A percentile compares a stretch with the other conserved stretches of the same genome.
Conservation (phyloP, 2,797 vertebrate species). For the Crenuchus spilurus region DNA sequence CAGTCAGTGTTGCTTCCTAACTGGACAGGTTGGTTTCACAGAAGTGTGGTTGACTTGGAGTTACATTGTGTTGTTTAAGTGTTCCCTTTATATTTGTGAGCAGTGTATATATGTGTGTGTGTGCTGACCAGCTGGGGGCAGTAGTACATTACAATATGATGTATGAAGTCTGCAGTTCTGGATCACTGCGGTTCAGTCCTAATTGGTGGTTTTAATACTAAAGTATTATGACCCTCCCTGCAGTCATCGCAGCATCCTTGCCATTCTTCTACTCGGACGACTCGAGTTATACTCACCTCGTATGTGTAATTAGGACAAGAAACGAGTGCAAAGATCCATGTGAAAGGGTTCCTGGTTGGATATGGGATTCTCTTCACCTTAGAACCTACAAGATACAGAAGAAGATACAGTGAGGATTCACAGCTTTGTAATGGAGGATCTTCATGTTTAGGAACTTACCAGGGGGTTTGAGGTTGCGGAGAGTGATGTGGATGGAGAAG, state of each 20-base stretch:
- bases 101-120: too few relatives aligned
- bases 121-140: slow-evolving; percentile 69
- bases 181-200: too few relatives aligned
- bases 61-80: too few relatives aligned
- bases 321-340: slow-evolving; percentile 89
- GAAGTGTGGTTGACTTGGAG: too few relatives aligned
- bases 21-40: too few relatives aligned
- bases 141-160: slow-evolving; percentile 31
- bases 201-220: too few relatives aligned
- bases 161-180: too few relatives aligned
- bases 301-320: slow-evolving; percentile 95
- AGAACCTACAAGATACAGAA: slow-evolving; percentile 77
- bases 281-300: slow-evolving; percentile 77
- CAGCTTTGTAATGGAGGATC: background rate
- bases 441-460: slow-evolving; percentile 66
- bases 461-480: slow-evolving; percentile 86
- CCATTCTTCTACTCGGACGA: background rate
- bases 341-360: slow-evolving; percentile 91
- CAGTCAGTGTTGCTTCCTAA: too few relatives aligned
- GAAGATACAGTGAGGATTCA: background rate
- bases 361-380: slow-evolving; percentile 91
- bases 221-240: background rate
- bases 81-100: too few relatives aligned
- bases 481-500: slow-evolving; percentile 90
- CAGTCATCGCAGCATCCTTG: background rate